phyloP scores from a whole-genome alignment of 2,797 vertebrate genomes.

The Melanitta fusca region DNA sequence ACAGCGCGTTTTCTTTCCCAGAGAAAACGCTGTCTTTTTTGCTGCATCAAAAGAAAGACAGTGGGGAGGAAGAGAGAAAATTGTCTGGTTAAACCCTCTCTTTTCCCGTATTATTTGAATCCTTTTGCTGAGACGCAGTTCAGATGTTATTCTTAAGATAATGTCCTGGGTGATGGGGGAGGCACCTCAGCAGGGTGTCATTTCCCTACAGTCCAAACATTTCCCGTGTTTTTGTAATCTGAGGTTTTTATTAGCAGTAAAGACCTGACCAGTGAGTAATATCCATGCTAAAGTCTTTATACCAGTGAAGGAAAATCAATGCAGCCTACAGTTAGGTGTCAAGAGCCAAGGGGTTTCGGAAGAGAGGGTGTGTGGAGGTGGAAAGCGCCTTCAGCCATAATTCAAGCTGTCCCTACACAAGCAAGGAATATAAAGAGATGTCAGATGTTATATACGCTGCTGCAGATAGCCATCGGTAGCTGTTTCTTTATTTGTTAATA shows the following conservation, averaged over 20 bases:
- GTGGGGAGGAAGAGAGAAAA: not conserved
- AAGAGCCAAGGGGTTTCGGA: conserved; percentile 38
- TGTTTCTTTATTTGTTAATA: not conserved
- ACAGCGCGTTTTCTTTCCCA: not conserved
- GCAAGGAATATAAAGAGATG: not conserved
- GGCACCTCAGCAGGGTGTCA: not conserved
- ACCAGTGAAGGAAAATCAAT: conserved; percentile 77
- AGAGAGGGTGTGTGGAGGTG: not conserved
- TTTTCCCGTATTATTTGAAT: not conserved
- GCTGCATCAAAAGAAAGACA: not conserved
- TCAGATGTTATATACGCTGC: not conserved
- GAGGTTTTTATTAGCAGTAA: conserved; percentile 64
- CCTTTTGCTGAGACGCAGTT: not conserved
- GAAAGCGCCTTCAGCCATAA: conserved; percentile 27
- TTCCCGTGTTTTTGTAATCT: conserved; percentile 18
- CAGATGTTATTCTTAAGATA: not conserved
- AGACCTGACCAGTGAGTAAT: conserved; percentile 67
- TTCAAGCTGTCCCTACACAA: conserved; percentile 41
- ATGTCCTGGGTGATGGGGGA: not conserved
- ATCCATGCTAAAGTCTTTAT: conserved; percentile 67
- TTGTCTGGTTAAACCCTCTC: not conserved
- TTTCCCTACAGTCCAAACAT: not conserved
- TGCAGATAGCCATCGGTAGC: not conserved
- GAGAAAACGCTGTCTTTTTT: not conserved
- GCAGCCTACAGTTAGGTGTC: conserved; percentile 56